A percentile compares a stretch with the other conserved stretches of the same genome.
Evolutionary conservation across 2,888 invertebrate genomes (phyloP).

Genomic region (Cryptops parisi): DNA sequence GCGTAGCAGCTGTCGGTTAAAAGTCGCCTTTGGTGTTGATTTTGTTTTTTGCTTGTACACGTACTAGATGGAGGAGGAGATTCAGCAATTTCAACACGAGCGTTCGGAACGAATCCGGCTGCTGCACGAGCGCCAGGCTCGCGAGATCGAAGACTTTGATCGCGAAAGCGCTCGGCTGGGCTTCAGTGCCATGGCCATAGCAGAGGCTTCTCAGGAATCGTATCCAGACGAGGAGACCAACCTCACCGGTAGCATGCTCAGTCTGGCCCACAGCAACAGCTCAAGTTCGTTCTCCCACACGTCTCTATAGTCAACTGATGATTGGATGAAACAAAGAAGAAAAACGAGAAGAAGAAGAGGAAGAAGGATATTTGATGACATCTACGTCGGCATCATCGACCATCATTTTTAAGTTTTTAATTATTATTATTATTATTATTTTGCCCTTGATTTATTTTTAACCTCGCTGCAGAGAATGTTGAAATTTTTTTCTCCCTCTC

Average conservation of each 20-base stretch:
- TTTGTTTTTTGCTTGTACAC: background rate
- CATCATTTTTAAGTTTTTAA: too few species aligned
- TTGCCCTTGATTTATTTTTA: too few species aligned
- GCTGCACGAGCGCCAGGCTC: conserved; percentile 76
- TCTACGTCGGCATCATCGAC: too few species aligned
- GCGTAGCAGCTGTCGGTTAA: too few species aligned
- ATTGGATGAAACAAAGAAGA: too few species aligned
- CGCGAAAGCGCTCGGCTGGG: conserved; percentile 85
- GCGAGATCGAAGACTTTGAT: conserved; percentile 85
- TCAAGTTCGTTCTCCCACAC: conserved; percentile 38
- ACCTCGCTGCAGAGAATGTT: too few species aligned
- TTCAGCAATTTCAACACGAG: conserved; percentile 79
- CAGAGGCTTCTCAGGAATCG: conserved; percentile 75
- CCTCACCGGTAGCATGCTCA: conserved; percentile 80
- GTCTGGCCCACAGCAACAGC: conserved; percentile 89
- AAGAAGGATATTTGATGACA: too few species aligned
- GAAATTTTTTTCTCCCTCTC: too few species aligned
- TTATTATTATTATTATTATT: too few species aligned
- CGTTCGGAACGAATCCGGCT: conserved; percentile 75
- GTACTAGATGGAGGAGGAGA: conserved; percentile 76
- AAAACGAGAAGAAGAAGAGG: too few species aligned
- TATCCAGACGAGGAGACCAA: conserved; percentile 76
- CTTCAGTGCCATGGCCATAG: conserved; percentile 83
- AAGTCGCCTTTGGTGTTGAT: too few species aligned
- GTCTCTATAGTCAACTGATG: conserved; percentile 13